Evolutionary conservation across 1,140 invertebrate genomes (phyloP), one percentile per base, ranked within the genome.

Genomic region (Theocolax elegans): DNA sequence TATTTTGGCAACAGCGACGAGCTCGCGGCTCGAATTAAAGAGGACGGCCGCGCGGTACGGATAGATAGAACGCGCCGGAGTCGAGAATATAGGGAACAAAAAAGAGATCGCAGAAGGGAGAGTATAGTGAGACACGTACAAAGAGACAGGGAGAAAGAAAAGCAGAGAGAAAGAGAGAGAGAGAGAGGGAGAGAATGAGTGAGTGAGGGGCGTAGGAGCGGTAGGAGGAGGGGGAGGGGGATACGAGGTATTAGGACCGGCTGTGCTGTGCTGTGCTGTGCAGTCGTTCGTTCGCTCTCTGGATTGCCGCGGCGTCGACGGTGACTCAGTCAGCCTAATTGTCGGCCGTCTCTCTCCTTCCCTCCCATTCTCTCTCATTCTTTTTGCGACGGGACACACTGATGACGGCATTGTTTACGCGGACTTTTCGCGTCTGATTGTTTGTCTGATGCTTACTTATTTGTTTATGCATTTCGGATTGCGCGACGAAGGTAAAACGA

Each of bases 21-120:
- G 63, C 46, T 51, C 44, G 60, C 42, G 40, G 42, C 60, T 63
- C 46, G 60, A 63, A 63, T 63, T 63, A 63, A 49, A 63, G 46
- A 38, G 60, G 46, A 63, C 60, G 60, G 44, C 15, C 44, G 44
- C 64, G 46, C 65, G 64, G 70, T 58, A 48, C 25, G 21, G 23
- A 27, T 42, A 56, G 23, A 17, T 3, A n/a, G 13, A 21, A 0
- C 29, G 62, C 38, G 31, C 12, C 25, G 58, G 27, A 15, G 40
- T 21, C n/a, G 35, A 58, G 19, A 1, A 38, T 9, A 40, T 63
- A 48, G 0, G n/a, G 15, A 27, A 54, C 25, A 27, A 54, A 31
- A 51, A 51, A n/a, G n/a, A n/a, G n/a, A n/a, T n/a, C n/a, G n/a
- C n/a, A n/a, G n/a, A n/a, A n/a, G n/a, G n/a, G n/a, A n/a, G n/a